phyloP scores from a whole-genome alignment of 30 jellyfish, hydroid and myxozoan species.

The Catostylus mosaicus region DNA sequence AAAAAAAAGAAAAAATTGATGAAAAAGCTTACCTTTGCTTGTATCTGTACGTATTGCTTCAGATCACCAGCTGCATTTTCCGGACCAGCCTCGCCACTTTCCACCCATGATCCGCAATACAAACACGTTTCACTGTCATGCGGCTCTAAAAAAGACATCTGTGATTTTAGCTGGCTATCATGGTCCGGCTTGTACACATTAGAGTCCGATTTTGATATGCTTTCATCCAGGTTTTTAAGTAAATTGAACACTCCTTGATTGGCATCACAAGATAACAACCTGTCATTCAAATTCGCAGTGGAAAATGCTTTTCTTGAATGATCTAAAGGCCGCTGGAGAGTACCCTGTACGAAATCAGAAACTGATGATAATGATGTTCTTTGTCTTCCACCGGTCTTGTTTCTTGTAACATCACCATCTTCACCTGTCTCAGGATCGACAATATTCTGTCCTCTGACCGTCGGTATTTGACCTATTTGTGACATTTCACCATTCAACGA shows the following conservation, averaged over 20 bases:
- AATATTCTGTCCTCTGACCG: background rate
- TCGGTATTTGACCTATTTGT: background rate
- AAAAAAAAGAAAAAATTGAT: background rate
- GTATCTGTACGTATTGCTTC: slow-evolving; percentile 76
- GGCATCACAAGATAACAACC: background rate
- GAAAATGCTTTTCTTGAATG: slow-evolving; percentile 29
- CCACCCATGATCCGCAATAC: slow-evolving; percentile 60
- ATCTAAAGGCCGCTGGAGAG: background rate
- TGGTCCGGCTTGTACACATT: slow-evolving; percentile 22
- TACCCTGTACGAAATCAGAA: background rate
- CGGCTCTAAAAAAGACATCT: slow-evolving; percentile 19
- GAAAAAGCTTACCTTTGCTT: slow-evolving; percentile 71
- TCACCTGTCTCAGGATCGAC: slow-evolving; percentile 23
- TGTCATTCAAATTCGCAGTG: slow-evolving; percentile 36
- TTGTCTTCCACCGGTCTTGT: background rate
- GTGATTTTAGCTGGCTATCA: slow-evolving; percentile 6
- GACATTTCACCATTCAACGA: background rate
- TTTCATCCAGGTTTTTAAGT: slow-evolving; percentile 26
- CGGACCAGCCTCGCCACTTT: slow-evolving; percentile 34
- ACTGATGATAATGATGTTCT: slow-evolving; percentile 9
- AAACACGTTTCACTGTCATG: slow-evolving; percentile 56
- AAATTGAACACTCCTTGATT: slow-evolving; percentile 14
- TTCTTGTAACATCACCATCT: background rate
- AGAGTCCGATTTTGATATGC: slow-evolving; percentile 51
- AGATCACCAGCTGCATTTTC: slow-evolving; percentile 64